phyloP scores from a whole-genome alignment of 2,113 vertebrate species.

The Agapornis roseicollis region DNA sequence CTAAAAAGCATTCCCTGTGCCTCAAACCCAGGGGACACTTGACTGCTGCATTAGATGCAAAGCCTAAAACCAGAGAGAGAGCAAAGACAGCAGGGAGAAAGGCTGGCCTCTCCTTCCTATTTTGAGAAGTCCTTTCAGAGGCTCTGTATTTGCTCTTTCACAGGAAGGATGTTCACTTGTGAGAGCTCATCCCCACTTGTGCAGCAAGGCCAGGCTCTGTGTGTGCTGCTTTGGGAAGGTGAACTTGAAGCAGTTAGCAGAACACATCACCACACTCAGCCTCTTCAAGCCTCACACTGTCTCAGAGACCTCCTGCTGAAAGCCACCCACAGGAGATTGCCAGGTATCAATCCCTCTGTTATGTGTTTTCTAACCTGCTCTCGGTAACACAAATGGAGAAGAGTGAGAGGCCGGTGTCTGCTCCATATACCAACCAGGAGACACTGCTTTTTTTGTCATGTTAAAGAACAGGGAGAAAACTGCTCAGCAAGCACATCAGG shows the following conservation, averaged over 20 bases:
- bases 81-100: background rate
- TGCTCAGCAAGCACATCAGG: background rate
- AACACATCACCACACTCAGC: background rate
- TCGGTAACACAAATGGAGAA: background rate
- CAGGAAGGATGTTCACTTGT: accelerated
- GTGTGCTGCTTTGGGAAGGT: background rate
- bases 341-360: background rate
- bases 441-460: background rate
- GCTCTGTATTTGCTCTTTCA: background rate
- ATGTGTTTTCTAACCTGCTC: background rate
- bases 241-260: accelerated
- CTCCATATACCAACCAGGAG: background rate
- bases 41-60: background rate
- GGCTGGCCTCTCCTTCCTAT: background rate
- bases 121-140: background rate
- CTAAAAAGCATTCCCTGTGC: background rate
- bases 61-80: background rate
- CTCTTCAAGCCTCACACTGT: accelerated
- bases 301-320: background rate
- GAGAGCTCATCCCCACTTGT: accelerated
- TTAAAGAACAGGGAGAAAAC: background rate
- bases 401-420: accelerated
- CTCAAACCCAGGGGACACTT: background rate
- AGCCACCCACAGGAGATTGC: background rate
- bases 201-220: background rate